Evolutionary conservation across 2,888 invertebrate species (phyloP).

Genomic region (Hirudinaria manillensis): DNA sequence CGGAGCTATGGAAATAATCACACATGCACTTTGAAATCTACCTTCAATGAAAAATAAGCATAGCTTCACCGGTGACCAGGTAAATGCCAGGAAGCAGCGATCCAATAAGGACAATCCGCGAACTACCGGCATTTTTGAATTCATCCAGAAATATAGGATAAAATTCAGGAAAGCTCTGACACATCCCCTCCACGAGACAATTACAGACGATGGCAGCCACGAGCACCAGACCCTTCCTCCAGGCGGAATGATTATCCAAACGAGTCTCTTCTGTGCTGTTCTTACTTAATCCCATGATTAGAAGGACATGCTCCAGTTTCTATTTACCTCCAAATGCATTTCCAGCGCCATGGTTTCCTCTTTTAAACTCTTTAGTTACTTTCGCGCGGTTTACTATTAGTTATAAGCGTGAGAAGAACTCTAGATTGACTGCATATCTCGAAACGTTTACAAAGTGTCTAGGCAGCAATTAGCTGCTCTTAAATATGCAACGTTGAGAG

Average conservation of each 20-base stretch:
- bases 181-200: not conserved
- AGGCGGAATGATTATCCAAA: not conserved
- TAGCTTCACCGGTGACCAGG: not conserved
- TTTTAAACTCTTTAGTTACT: no score
- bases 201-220: slow-evolving; percentile 1
- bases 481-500: no score
- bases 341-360: no score
- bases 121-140: not conserved
- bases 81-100: slow-evolving; percentile 1
- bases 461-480: no score
- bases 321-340: no score
- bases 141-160: not conserved
- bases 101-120: not conserved
- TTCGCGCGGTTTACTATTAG: no score
- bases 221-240: not conserved
- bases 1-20: not conserved
- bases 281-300: no score
- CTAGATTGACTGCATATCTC: no score
- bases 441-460: no score
- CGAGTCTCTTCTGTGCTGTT: no score
- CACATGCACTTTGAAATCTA: not conserved
- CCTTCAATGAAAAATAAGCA: not conserved
- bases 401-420: no score
- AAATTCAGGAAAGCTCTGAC: slow-evolving; percentile 7
- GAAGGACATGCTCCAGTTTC: no score